Evolutionary conservation across 2,888 invertebrate species (phyloP).

Genomic region (Nephrotoma appendiculata): DNA sequence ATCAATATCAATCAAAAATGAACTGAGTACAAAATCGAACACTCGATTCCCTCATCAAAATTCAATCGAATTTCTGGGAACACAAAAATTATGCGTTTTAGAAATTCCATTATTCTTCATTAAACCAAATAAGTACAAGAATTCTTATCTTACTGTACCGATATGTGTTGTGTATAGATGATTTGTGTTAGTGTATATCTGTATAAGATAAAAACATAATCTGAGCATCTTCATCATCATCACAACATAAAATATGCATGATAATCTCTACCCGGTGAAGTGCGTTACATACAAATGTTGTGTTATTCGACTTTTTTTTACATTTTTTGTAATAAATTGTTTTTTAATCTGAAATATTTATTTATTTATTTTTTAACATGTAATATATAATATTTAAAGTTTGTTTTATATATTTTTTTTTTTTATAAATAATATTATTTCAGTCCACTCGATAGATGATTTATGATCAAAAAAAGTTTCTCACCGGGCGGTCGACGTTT

Average conservation of each 20-base stretch:
- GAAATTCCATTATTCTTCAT: not conserved
- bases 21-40: not conserved
- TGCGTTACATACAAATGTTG: not conserved
- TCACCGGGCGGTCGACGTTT: conserved; percentile 7
- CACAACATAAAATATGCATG: not conserved
- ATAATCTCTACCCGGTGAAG: not conserved
- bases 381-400: conserved; percentile 2
- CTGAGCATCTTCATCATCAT: not conserved
- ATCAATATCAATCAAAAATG: not conserved
- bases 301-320: not conserved
- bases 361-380: not conserved
- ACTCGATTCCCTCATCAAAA: not conserved
- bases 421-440: conserved; percentile 2
- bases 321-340: not conserved
- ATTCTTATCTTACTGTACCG: not conserved
- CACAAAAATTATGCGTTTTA: not conserved
- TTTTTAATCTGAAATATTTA: not conserved
- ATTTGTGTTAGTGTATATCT: not conserved
- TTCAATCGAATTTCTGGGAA: not conserved
- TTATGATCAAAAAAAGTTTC: not conserved
- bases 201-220: not conserved
- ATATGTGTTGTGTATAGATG: not conserved
- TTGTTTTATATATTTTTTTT: conserved; percentile 2
- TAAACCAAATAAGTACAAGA: not conserved
- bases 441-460: conserved; percentile 5